Conservation (phyloP, 2,888 invertebrate genomes). For the Trissoscelio sp. region DNA sequence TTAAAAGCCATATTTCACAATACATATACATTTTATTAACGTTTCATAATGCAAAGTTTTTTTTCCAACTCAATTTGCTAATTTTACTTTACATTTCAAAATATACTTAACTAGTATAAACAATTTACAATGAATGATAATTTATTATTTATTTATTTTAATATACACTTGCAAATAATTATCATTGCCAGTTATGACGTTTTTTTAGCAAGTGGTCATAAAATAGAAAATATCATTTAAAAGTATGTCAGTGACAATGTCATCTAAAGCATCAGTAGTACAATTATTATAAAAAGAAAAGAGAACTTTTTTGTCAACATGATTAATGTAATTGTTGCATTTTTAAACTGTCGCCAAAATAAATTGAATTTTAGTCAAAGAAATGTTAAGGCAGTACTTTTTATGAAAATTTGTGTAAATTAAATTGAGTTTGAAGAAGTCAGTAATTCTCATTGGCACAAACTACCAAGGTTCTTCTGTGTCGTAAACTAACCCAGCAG, state of each 20-base stretch:
- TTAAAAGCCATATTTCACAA: constrained; percentile 15
- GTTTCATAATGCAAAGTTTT: constrained; percentile 2
- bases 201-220: constrained; percentile 20
- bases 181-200: background rate
- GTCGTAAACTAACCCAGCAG: constrained; percentile 46
- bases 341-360: too few relatives aligned
- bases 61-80: too few relatives aligned
- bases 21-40: constrained; percentile 16
- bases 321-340: too few relatives aligned
- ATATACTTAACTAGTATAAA: too few relatives aligned
- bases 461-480: constrained; percentile 40
- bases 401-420: too few relatives aligned
- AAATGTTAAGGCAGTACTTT: too few relatives aligned
- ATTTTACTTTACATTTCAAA: background rate
- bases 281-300: background rate
- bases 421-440: background rate
- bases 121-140: background rate
- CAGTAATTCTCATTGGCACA: background rate
- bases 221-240: constrained; percentile 12
- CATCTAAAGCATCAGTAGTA: constrained; percentile 11
- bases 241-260: constrained; percentile 45
- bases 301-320: background rate
- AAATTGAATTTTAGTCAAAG: too few relatives aligned
- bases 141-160: constrained; percentile 16
- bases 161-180: background rate